phyloP scores from a whole-genome alignment of 2,888 invertebrate genomes.

The Chymomyza amoena region DNA sequence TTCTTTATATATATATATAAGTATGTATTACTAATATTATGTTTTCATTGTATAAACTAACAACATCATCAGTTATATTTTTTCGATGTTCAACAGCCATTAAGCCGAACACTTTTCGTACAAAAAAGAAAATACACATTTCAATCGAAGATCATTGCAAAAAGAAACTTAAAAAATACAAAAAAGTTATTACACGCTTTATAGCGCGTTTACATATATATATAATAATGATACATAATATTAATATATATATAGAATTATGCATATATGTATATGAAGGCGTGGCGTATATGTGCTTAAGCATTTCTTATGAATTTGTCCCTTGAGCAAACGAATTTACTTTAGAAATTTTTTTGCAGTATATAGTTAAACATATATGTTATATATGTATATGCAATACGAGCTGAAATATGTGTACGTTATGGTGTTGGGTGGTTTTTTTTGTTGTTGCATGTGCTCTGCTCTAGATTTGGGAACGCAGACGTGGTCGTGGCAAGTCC shows the following conservation, averaged over 20 bases:
- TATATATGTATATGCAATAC: conserved; percentile 30
- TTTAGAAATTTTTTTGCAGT: conserved; percentile 46
- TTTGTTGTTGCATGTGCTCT: background rate
- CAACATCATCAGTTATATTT: conserved; percentile 61
- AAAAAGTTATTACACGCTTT: background rate
- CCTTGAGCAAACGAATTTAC: conserved; percentile 71
- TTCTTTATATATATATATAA: conserved; percentile 31
- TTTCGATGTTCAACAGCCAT: conserved; percentile 53
- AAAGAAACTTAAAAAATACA: conserved; percentile 36
- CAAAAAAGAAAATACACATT: conserved; percentile 51
- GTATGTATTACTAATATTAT: conserved; percentile 37
- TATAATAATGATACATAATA: conserved; percentile 1
- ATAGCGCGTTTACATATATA: background rate
- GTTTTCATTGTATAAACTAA: conserved; percentile 56
- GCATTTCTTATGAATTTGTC: conserved; percentile 22
- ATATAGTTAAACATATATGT: background rate
- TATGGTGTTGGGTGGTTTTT: conserved; percentile 24
- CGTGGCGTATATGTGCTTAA: conserved; percentile 4
- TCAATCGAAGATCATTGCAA: conserved; percentile 52
- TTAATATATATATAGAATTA: conserved; percentile 9
- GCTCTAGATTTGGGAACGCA: conserved; percentile 88
- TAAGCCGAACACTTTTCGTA: conserved; percentile 43
- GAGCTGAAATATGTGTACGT: conserved; percentile 51
- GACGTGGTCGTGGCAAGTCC: conserved; percentile 91
- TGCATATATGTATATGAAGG: conserved; percentile 14